These are phyloP conservation scores for Styela clava DNA, from an alignment of 23 tunicate species.

Conservation along the genomic window DNA sequence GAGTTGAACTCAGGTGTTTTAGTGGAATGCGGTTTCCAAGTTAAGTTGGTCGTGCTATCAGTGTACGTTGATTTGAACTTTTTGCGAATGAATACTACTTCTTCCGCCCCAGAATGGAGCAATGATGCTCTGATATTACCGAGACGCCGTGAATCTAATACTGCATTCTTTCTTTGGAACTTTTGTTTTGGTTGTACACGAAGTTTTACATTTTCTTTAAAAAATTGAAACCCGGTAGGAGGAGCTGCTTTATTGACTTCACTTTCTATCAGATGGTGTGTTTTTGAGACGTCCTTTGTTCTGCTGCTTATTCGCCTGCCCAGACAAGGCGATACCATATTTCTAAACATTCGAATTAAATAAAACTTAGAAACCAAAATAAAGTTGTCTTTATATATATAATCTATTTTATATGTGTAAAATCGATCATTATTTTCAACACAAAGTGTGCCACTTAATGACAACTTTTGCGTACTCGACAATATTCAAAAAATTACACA, in stretches of 20 bases:
- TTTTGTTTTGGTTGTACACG: slow-evolving; percentile 23
- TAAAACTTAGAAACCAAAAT: no score
- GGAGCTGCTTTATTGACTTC: background rate
- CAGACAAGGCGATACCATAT: slow-evolving; percentile 15
- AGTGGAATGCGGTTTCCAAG: background rate
- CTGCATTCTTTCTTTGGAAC: background rate
- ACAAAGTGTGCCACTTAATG: no score
- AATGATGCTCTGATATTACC: slow-evolving; percentile 14
- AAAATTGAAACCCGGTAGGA: slow-evolving; percentile 9
- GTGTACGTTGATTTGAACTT: background rate
- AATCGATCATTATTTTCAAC: no score
- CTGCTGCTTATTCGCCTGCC: background rate
- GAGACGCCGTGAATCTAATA: slow-evolving; percentile 5
- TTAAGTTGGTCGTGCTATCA: background rate
- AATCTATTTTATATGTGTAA: no score
- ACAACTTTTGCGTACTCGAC: no score
- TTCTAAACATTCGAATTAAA: no score
- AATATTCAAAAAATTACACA: no score
- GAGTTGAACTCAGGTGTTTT: no score
- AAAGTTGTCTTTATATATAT: no score
- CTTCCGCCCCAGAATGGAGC: background rate
- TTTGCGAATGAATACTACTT: background rate
- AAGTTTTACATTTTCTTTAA: background rate
- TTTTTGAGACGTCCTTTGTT: background rate
- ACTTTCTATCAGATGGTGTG: background rate